Conservation (phyloP, 2,113 vertebrate genomes). For the Laticauda laticaudata region DNA sequence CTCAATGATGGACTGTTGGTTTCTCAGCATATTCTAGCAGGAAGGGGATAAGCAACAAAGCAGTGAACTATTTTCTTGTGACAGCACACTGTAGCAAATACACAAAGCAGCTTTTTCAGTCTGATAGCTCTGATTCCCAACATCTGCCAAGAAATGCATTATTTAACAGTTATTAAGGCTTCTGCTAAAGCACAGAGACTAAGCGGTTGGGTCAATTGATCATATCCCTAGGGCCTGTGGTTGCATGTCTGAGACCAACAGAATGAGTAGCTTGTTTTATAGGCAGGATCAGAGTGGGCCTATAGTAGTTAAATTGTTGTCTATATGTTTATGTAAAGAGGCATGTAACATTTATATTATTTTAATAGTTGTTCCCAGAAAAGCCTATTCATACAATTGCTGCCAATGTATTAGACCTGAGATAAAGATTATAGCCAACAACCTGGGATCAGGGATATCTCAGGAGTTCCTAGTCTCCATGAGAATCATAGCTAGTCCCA, state of each 20-base stretch:
- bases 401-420: not conserved
- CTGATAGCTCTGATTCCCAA: not conserved
- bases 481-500: not conserved
- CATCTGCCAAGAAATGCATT: constrained; percentile 9
- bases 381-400: not conserved
- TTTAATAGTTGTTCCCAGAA: not conserved
- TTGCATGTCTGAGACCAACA: not conserved
- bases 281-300: not conserved
- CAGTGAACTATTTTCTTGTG: not conserved
- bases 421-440: not conserved
- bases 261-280: not conserved
- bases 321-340: not conserved
- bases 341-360: not conserved
- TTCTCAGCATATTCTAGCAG: constrained; percentile 20
- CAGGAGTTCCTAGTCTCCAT: not conserved
- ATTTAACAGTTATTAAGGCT: constrained; percentile 15
- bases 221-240: not conserved
- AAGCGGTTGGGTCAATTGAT: constrained; percentile 27
- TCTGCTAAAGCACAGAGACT: not conserved
- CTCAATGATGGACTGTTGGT: not conserved
- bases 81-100: not conserved
- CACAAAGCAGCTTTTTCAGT: constrained; percentile 7
- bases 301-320: not conserved
- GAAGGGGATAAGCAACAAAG: not conserved
- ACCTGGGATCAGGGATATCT: not conserved